A percentile compares a stretch with the other conserved stretches of the same genome.
Evolutionary conservation across 1,140 invertebrate genomes (phyloP).

Genomic region (Elysia chlorotica): DNA sequence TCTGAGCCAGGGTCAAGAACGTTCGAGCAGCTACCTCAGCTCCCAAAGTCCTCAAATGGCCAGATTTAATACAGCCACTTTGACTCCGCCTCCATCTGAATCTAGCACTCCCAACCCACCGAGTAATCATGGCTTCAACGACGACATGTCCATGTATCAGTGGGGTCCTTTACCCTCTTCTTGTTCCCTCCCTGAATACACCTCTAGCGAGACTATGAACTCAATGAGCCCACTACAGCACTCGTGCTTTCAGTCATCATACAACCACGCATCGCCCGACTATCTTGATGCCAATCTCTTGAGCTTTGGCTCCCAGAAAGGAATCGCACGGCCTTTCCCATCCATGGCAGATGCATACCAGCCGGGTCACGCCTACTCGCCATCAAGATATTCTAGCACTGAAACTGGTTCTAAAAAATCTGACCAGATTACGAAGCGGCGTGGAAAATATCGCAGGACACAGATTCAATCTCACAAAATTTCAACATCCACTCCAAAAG

Average conservation of each 20-base stretch:
- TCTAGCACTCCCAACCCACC: conserved; percentile 15
- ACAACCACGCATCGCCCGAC: no score
- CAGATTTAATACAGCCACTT: neutral
- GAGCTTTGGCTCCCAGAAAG: neutral
- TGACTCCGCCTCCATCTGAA: conserved; percentile 5
- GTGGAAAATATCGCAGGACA: neutral
- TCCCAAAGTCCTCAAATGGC: neutral
- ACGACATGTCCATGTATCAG: no score
- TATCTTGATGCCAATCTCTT: conserved; percentile 10
- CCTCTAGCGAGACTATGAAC: no score
- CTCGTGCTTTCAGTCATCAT: neutral
- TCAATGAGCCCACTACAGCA: no score
- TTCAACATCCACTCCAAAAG: conserved; percentile 14
- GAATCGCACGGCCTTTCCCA: conserved; percentile 2
- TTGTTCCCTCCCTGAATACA: no score
- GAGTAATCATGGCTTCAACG: no score
- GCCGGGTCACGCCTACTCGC: neutral
- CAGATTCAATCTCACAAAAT: conserved; percentile 32
- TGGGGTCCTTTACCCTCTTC: no score
- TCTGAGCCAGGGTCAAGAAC: neutral
- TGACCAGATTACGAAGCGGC: neutral
- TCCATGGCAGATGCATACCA: conserved; percentile 21
- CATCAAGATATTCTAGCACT: no score
- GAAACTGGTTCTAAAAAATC: neutral
- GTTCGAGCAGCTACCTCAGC: neutral